Evolutionary conservation across 2,888 invertebrate genomes (phyloP).

Genomic region (Dyspetes luteomarginatus): DNA sequence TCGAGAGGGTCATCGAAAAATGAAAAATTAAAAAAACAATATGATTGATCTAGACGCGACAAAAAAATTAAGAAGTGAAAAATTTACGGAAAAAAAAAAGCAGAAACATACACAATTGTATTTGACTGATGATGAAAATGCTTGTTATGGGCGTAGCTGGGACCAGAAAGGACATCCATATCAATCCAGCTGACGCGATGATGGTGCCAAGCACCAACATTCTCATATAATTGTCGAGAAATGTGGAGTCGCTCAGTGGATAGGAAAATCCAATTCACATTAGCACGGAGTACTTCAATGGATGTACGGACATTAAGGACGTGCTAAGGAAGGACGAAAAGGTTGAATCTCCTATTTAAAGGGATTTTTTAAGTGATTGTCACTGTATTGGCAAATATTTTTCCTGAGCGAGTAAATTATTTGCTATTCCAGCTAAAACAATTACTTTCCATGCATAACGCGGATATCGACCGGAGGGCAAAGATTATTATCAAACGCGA

Average conservation of each 20-base stretch:
- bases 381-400: too few relatives aligned
- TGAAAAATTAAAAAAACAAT: neutral
- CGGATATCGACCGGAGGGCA: too few relatives aligned
- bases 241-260: conserved; percentile 80
- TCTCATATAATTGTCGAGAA: conserved; percentile 82
- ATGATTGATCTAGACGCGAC: too few relatives aligned
- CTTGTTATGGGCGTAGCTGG: conserved; percentile 85
- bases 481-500: too few relatives aligned
- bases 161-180: conserved; percentile 86
- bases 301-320: conserved; percentile 85
- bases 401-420: too few relatives aligned
- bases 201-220: conserved; percentile 79
- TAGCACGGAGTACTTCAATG: conserved; percentile 86
- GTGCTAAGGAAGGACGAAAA: conserved; percentile 85
- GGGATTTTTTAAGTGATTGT: conserved; percentile 45
- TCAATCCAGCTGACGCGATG: conserved; percentile 85
- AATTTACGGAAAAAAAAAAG: conserved; percentile 43
- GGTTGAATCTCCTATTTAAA: conserved; percentile 86
- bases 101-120: conserved; percentile 75
- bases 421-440: too few relatives aligned
- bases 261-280: conserved; percentile 84
- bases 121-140: conserved; percentile 83
- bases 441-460: too few relatives aligned
- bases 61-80: conserved; percentile 29
- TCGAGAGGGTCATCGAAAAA: neutral